phyloP scores from a whole-genome alignment of 2,888 invertebrate genomes.

The Lepeophtheirus nordmannii region DNA sequence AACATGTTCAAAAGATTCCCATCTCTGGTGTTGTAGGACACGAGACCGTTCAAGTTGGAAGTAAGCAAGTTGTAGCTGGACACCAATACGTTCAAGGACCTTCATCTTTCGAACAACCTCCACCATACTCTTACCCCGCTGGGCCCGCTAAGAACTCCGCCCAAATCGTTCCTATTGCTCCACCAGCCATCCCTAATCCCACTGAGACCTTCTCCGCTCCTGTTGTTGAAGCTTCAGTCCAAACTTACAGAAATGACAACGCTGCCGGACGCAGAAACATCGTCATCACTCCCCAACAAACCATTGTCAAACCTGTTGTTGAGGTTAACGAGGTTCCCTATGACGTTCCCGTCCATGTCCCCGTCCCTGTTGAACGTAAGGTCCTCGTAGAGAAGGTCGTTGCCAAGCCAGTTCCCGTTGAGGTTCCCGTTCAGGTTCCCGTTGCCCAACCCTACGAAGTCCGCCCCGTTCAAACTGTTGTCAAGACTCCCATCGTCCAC shows the following conservation, averaged over 20 bases:
- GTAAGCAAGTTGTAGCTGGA: background rate
- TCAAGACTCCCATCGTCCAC: background rate
- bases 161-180: background rate
- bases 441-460: background rate
- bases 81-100: background rate
- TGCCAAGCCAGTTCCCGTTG: slow-evolving; percentile 1
- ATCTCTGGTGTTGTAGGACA: slow-evolving; percentile 3
- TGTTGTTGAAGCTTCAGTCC: background rate
- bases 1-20: background rate
- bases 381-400: background rate
- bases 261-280: slow-evolving; percentile 2
- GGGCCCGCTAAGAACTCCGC: background rate
- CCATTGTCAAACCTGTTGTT: background rate
- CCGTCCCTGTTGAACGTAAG: background rate
- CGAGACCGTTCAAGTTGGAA: background rate
- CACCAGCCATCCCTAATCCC: background rate
- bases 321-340: background rate
- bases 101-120: background rate
- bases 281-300: slow-evolving; percentile 4
- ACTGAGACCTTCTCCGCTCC: slow-evolving; percentile 6
- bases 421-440: background rate
- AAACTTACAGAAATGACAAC: background rate
- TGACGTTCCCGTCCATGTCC: background rate
- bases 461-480: background rate
- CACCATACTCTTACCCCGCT: slow-evolving; percentile 1